These are phyloP conservation scores for Asbolus verrucosus DNA, from an alignment of 1,140 invertebrate species.

Conservation along the genomic window DNA sequence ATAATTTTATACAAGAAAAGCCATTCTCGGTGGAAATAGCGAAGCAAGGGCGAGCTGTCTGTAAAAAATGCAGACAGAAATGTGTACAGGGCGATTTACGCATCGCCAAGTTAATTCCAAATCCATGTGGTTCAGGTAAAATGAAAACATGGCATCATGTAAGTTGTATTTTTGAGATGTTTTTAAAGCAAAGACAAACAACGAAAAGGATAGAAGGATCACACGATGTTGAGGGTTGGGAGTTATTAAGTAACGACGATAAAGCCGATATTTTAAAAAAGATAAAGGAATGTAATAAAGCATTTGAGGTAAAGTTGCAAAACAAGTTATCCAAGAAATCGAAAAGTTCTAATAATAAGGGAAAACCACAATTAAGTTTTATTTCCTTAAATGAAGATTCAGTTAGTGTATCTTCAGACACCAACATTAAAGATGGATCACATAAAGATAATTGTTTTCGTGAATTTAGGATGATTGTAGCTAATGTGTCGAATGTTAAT, in stretches of 20 bases:
- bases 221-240: constrained; percentile 84
- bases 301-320: constrained; percentile 67
- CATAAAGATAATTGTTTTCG: constrained; percentile 80
- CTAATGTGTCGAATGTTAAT: constrained; percentile 78
- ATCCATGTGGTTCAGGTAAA: constrained; percentile 83
- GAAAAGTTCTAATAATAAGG: neutral
- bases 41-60: constrained; percentile 82
- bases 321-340: constrained; percentile 8
- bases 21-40: constrained; percentile 81
- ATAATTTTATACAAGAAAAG: constrained; percentile 63
- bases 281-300: constrained; percentile 71
- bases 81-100: constrained; percentile 79
- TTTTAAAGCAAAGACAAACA: constrained; percentile 80
- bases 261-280: constrained; percentile 74
- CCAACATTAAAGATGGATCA: too few relatives aligned
- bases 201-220: constrained; percentile 86
- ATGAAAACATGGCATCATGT: constrained; percentile 91
- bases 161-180: constrained; percentile 82
- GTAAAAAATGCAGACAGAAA: constrained; percentile 88
- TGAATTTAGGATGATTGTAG: constrained; percentile 83
- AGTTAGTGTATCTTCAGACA: neutral
- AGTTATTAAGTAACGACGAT: constrained; percentile 75
- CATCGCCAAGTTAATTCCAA: constrained; percentile 80
- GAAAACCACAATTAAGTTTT: neutral
- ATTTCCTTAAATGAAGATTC: neutral